Conservation (phyloP, 2,797 vertebrate genomes). For the Onychomys leucogaster region DNA sequence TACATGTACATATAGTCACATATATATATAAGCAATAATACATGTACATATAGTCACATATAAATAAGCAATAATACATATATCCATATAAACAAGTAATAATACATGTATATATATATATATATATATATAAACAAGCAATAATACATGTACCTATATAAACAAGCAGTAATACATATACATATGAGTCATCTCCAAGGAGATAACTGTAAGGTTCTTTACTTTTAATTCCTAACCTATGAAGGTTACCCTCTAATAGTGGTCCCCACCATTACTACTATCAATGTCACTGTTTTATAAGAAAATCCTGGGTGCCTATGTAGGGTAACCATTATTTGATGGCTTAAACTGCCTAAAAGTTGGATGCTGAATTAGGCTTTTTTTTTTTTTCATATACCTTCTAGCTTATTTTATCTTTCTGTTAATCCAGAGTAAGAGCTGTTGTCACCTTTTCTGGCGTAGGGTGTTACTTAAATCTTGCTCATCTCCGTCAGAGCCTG, state of each 20-base stretch:
- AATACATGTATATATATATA: background rate
- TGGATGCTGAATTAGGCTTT: background rate
- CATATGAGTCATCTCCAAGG: background rate
- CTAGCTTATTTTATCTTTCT: constrained; percentile 19
- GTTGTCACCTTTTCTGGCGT: background rate
- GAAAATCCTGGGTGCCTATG: background rate
- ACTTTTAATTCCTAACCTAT: background rate
- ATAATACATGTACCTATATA: background rate
- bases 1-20: too few relatives aligned
- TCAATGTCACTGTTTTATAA: background rate
- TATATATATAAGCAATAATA: too few relatives aligned
- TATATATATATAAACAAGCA: background rate
- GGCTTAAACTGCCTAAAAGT: constrained; percentile 38
- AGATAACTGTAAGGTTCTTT: background rate
- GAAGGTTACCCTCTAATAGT: background rate
- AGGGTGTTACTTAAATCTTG: background rate
- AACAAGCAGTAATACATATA: background rate
- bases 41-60: background rate
- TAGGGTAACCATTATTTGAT: background rate
- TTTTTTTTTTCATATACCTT: background rate
- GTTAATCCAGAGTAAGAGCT: background rate
- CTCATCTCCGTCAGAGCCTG: background rate
- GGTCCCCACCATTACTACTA: background rate
- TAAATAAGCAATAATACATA: background rate
- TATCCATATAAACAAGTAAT: background rate